These are phyloP conservation scores for Podotricha telesiphe DNA, from an alignment of 2,888 invertebrate genomes.

Conservation along the genomic window DNA sequence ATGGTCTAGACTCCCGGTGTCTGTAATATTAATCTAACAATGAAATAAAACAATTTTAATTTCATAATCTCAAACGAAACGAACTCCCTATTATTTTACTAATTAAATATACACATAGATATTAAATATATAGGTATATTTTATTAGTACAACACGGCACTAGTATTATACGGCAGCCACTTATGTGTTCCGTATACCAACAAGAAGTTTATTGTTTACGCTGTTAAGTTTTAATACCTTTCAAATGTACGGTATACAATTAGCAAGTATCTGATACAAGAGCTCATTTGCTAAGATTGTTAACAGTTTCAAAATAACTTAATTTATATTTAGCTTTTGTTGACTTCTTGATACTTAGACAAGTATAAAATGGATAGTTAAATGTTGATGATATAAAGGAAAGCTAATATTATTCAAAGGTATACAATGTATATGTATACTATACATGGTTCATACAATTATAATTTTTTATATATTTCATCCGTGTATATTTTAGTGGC, in stretches of 20 bases:
- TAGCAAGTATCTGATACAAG: constrained; percentile 5
- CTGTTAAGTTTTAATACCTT: constrained; percentile 13
- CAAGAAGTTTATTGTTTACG: constrained; percentile 15
- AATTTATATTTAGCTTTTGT: background rate
- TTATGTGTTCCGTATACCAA: background rate
- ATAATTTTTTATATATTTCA: background rate
- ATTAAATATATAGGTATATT: background rate
- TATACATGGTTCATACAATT: background rate
- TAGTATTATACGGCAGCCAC: background rate
- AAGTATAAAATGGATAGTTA: constrained; percentile 3
- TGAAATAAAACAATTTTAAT: no score
- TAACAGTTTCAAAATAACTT: constrained; percentile 4
- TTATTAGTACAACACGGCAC: background rate
- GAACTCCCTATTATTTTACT: background rate
- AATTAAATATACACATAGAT: background rate
- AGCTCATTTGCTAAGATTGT: constrained; percentile 3
- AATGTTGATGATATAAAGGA: background rate
- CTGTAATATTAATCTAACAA: no score
- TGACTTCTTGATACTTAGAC: background rate
- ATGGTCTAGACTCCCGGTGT: no score
- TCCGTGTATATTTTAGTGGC: background rate
- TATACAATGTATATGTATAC: no score
- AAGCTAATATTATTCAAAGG: background rate
- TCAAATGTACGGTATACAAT: background rate
- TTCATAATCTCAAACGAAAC: no score